Percentiles rank a stretch among this genome's conserved stretches.
phyloP scores from a whole-genome alignment of 1,140 invertebrate genomes.

The Pogonomyrmex barbatus region DNA sequence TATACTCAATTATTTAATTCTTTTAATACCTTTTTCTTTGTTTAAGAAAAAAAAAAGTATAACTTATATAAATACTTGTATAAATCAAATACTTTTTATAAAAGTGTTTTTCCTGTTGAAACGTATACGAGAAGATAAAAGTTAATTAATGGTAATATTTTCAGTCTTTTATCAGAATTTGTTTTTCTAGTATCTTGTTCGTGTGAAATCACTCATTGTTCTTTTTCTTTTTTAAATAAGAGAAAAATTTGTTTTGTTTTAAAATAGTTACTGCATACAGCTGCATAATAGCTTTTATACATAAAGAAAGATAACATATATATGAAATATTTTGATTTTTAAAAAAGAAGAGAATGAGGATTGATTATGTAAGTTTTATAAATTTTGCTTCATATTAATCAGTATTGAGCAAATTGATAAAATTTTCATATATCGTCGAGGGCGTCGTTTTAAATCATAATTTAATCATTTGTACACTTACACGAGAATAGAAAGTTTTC shows the following conservation, averaged over 20 bases:
- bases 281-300: not conserved
- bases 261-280: not conserved
- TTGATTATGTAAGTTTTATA: slow-evolving; percentile 2
- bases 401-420: not conserved
- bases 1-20: slow-evolving; percentile 1
- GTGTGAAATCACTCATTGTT: not conserved
- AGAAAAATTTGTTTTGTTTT: not conserved
- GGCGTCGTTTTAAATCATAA: not conserved
- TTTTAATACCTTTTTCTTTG: not conserved
- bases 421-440: not conserved
- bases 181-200: not conserved
- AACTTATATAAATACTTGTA: not conserved
- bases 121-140: not conserved
- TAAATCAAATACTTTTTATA: not conserved
- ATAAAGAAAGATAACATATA: not conserved
- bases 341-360: not conserved
- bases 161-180: not conserved
- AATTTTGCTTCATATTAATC: not conserved
- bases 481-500: not conserved
- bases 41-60: not conserved
- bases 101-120: not conserved
- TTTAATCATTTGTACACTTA: not conserved
- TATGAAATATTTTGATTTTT: not conserved
- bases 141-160: not conserved
- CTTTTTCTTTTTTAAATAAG: not conserved